Evolutionary conservation across 2,888 invertebrate genomes (phyloP).

Genomic region (Aproaerema taeniolella): DNA sequence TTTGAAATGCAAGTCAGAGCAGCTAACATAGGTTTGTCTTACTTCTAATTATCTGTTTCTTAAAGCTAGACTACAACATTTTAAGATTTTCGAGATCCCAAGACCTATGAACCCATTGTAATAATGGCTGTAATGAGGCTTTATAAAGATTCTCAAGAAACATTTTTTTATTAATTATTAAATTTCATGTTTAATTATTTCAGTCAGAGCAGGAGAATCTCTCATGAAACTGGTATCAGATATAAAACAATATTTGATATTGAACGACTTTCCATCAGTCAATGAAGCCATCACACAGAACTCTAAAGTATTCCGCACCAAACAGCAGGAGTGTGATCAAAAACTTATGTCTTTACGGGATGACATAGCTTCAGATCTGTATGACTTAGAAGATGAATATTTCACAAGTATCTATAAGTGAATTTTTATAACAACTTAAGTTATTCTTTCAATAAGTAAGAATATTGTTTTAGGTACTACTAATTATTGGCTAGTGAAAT

Average conservation of each 20-base stretch:
- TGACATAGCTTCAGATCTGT: slow-evolving; percentile 96
- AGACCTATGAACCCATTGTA: no score
- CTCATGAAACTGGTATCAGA: slow-evolving; percentile 98
- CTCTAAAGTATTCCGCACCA: slow-evolving; percentile 91
- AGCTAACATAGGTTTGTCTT: slow-evolving; percentile 94
- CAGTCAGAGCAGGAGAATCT: slow-evolving; percentile 96
- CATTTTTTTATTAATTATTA: no score
- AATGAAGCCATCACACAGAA: slow-evolving; percentile 98
- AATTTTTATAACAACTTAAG: neutral
- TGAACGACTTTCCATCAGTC: slow-evolving; percentile 98
- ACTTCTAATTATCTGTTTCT: no score
- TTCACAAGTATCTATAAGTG: slow-evolving; percentile 90
- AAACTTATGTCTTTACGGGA: slow-evolving; percentile 94
- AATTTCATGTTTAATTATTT: slow-evolving; percentile 29
- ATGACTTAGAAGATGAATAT: slow-evolving; percentile 95
- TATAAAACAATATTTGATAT: slow-evolving; percentile 97
- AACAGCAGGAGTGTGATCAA: slow-evolving; percentile 95
- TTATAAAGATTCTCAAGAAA: no score
- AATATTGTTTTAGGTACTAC: neutral
- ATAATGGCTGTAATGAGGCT: no score
- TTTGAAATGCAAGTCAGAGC: slow-evolving; percentile 98
- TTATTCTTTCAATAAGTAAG: neutral
- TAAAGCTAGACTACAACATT: slow-evolving; percentile 18
- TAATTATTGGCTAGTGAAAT: neutral
- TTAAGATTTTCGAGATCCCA: no score